Evolutionary conservation across 2,113 vertebrate genomes (phyloP).

Genomic region (Psilopogon haemacephalus): DNA sequence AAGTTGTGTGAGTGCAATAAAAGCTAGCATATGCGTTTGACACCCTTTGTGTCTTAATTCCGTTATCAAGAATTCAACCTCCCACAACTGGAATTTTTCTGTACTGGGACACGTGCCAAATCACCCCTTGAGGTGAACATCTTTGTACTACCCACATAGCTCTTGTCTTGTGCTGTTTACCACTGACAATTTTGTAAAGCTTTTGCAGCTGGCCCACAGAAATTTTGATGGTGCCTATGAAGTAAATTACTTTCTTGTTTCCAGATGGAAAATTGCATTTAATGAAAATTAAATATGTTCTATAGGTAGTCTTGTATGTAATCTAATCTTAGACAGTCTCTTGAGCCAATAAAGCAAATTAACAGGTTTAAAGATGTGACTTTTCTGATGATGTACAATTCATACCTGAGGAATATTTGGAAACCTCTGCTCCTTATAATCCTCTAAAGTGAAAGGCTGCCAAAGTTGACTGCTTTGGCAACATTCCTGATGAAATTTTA

Average conservation of each 20-base stretch:
- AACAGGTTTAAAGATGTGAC: not conserved
- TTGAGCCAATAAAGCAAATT: slow-evolving; percentile 11
- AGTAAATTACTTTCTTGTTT: slow-evolving; percentile 16
- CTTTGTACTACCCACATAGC: not conserved
- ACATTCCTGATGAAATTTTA: not conserved
- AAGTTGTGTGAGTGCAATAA: no score
- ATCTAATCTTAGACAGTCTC: slow-evolving; percentile 26
- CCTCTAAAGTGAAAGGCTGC: not conserved
- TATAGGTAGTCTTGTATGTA: not conserved
- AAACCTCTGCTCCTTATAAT: not conserved
- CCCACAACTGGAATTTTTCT: no score
- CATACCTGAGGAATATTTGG: not conserved
- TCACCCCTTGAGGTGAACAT: not conserved
- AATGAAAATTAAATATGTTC: slow-evolving; percentile 11
- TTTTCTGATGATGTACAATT: not conserved
- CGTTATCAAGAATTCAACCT: no score
- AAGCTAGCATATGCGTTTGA: no score
- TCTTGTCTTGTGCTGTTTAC: not conserved
- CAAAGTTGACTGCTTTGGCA: not conserved
- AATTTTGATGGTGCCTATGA: not conserved
- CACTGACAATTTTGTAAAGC: not conserved
- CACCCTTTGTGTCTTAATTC: no score
- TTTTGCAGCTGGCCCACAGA: not conserved
- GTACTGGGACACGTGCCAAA: not conserved
- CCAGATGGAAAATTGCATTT: slow-evolving; percentile 43